phyloP scores from a whole-genome alignment of 53 echinoderm and acorn worm species.

The Antedon mediterranea region DNA sequence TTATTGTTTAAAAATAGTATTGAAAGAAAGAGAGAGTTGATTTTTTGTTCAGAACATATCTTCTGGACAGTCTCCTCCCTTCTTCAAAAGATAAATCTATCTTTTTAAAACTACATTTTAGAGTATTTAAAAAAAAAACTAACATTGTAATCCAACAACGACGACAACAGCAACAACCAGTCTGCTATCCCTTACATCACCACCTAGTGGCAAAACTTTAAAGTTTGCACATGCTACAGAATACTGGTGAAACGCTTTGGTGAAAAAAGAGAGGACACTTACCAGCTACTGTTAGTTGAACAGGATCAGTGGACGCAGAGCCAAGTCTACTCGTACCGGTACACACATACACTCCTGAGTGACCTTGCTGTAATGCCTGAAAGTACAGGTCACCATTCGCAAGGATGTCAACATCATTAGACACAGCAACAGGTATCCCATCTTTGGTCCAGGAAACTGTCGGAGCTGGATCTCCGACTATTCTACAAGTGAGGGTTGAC shows the following conservation, averaged over 20 bases:
- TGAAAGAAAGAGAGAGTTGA: no score
- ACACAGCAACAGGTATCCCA: conserved; percentile 18
- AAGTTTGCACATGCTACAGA: no score
- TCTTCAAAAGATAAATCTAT: no score
- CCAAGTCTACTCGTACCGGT: conserved; percentile 62
- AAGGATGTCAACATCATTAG: conserved; percentile 17
- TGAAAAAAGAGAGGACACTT: conserved; percentile 11
- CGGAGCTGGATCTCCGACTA: conserved; percentile 75
- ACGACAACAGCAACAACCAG: no score
- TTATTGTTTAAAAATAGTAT: no score
- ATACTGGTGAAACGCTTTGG: neutral
- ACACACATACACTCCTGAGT: conserved; percentile 65
- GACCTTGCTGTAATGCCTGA: conserved; percentile 15
- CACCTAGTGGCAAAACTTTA: no score
- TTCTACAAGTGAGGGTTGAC: conserved; percentile 46
- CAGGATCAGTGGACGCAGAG: conserved; percentile 27
- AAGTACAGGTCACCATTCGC: conserved; percentile 46
- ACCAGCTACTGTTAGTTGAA: conserved; percentile 62
- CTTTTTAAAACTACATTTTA: no score
- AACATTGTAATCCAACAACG: no score
- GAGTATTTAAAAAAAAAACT: no score
- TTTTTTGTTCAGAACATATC: no score
- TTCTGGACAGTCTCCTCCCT: no score
- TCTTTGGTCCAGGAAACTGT: conserved; percentile 39
- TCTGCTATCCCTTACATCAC: no score